A percentile compares a stretch with the other conserved stretches of the same genome.
phyloP scores from a whole-genome alignment of 2,797 vertebrate genomes.

The Cyclopterus lumpus region DNA sequence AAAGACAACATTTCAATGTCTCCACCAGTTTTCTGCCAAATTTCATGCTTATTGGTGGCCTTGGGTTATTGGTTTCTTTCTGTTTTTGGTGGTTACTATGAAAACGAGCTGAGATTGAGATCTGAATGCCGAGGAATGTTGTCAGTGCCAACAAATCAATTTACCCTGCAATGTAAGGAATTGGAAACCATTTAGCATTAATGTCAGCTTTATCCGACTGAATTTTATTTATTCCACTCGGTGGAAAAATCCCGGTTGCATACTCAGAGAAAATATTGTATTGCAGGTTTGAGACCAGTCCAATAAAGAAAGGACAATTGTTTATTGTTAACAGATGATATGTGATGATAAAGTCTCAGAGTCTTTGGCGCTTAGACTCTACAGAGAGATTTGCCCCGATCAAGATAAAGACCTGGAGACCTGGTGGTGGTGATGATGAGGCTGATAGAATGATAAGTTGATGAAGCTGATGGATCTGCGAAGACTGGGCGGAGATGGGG shows the following conservation, averaged over 20 bases:
- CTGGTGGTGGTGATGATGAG: too few relatives aligned
- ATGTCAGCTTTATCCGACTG: constrained; percentile 1
- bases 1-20: too few relatives aligned
- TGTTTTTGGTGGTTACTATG: neutral
- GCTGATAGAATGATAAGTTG: too few relatives aligned
- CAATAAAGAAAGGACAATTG: too few relatives aligned
- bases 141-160: constrained; percentile 1
- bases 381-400: too few relatives aligned
- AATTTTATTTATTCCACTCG: constrained; percentile 5
- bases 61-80: neutral
- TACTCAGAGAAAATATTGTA: constrained; percentile 4
- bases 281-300: too few relatives aligned
- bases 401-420: too few relatives aligned
- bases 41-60: neutral
- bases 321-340: too few relatives aligned
- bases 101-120: neutral
- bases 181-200: neutral
- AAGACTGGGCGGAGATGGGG: too few relatives aligned
- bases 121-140: neutral
- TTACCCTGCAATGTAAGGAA: neutral
- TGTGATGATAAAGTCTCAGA: too few relatives aligned
- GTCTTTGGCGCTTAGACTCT: too few relatives aligned
- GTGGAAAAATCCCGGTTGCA: neutral
- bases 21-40: neutral
- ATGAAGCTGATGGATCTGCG: too few relatives aligned